phyloP scores from a whole-genome alignment of 1,140 invertebrate genomes.

The Myzus persicae region DNA sequence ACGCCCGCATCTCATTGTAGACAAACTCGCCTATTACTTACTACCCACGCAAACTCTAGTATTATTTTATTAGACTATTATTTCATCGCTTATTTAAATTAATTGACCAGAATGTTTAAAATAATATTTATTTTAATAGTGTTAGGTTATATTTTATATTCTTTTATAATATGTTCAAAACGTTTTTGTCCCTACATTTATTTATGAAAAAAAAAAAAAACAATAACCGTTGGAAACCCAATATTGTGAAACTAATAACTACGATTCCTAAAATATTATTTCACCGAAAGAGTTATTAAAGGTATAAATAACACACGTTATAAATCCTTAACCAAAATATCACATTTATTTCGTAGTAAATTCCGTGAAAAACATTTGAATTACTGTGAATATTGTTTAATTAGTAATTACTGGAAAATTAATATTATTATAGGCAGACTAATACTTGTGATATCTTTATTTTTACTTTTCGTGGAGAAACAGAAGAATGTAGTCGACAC shows the following conservation, averaged over 20 bases:
- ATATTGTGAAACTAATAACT: background rate
- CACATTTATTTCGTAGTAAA: background rate
- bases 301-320: background rate
- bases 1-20: background rate
- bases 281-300: background rate
- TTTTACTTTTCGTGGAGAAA: background rate
- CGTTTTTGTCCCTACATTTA: background rate
- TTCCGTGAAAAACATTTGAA: background rate
- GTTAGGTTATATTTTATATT: background rate
- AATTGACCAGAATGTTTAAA: background rate
- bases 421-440: background rate
- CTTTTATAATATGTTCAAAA: background rate
- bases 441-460: background rate
- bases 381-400: background rate
- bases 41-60: background rate
- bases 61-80: slow-evolving; percentile 19
- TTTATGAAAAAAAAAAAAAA: background rate
- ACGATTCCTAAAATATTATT: background rate
- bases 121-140: slow-evolving; percentile 14
- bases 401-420: background rate
- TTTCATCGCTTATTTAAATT: background rate
- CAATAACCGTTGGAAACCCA: background rate
- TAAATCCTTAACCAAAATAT: background rate
- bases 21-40: background rate
- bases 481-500: background rate